Evolutionary conservation across 2,797 vertebrate species (phyloP).

Genomic region (Scolopax rusticola): DNA sequence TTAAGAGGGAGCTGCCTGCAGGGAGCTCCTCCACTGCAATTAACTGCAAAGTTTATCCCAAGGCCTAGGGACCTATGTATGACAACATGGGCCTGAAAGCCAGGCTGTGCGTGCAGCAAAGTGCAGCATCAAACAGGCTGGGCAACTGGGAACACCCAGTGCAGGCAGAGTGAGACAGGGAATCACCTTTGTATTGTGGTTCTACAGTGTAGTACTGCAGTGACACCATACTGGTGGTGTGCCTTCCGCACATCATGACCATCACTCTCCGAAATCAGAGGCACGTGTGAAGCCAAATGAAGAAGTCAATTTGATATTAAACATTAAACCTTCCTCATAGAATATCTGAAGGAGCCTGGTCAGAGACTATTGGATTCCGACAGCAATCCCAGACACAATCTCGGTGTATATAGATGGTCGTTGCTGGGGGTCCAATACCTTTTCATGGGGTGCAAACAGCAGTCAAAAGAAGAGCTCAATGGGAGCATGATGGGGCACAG

Average conservation of each 20-base stretch:
- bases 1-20: background rate
- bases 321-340: background rate
- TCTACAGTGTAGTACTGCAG: background rate
- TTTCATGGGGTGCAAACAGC: background rate
- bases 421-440: background rate
- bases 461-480: background rate
- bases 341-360: background rate
- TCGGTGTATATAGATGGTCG: background rate
- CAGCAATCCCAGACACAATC: background rate
- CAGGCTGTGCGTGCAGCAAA: background rate
- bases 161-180: accelerated
- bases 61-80: background rate
- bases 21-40: background rate
- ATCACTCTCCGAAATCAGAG: background rate
- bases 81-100: background rate
- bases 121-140: background rate
- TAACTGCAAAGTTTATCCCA: background rate
- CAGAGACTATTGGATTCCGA: background rate
- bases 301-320: background rate
- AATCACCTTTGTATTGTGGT: background rate
- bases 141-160: no score
- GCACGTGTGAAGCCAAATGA: background rate
- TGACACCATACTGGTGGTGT: background rate
- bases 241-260: background rate
- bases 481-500: background rate